Conservation (phyloP, 1,140 invertebrate species). For the Drosophila bocki region DNA sequence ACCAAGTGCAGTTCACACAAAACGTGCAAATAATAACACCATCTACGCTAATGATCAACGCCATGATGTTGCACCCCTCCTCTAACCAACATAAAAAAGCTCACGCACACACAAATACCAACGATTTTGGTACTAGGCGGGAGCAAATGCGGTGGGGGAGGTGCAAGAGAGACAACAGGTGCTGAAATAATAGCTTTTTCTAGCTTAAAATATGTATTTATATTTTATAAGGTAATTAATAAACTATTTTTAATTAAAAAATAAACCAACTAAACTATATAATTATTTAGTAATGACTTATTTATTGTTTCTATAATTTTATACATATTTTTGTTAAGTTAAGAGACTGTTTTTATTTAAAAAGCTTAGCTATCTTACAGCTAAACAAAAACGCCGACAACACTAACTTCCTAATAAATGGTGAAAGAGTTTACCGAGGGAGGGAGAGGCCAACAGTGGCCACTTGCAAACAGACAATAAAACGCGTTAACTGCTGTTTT, state of each 20-base stretch:
- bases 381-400: neutral
- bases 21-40: slow-evolving; percentile 83
- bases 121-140: neutral
- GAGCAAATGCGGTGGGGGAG: neutral
- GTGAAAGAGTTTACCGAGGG: neutral
- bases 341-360: neutral
- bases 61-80: slow-evolving; percentile 49
- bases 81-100: slow-evolving; percentile 20
- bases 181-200: slow-evolving; percentile 6
- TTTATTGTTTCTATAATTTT: too few relatives aligned
- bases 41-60: slow-evolving; percentile 78
- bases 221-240: neutral
- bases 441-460: slow-evolving; percentile 11
- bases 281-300: too few relatives aligned
- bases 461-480: slow-evolving; percentile 76
- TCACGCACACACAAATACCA: slow-evolving; percentile 44
- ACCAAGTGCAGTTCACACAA: slow-evolving; percentile 77
- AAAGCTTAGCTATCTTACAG: neutral
- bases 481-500: slow-evolving; percentile 80
- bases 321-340: too few relatives aligned
- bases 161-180: neutral
- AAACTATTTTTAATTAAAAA: neutral
- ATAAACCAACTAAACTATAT: neutral
- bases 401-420: slow-evolving; percentile 16
- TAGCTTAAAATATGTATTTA: neutral